phyloP scores from a whole-genome alignment of 2,888 invertebrate genomes.

The Meghimatium bilineatum region DNA sequence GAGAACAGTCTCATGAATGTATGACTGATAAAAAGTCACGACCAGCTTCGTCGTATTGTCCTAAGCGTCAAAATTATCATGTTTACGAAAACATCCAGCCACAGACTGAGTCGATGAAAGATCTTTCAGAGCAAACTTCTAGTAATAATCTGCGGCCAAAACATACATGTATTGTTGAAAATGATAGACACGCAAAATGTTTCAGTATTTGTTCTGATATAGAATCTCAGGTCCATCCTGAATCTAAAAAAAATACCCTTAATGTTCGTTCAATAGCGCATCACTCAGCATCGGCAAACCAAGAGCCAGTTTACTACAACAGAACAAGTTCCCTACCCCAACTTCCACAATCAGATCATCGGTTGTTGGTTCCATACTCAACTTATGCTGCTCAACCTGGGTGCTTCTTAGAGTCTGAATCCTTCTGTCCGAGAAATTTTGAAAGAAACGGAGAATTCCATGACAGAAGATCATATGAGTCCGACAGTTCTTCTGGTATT shows the following conservation, averaged over 20 bases:
- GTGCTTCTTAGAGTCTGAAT: not conserved
- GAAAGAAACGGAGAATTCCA: slow-evolving; percentile 22
- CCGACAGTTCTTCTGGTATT: slow-evolving; percentile 45
- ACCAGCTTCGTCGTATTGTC: not conserved
- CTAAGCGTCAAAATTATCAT: not conserved
- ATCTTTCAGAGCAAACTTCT: not conserved
- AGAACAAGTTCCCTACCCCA: slow-evolving; percentile 20
- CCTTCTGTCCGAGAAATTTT: slow-evolving; percentile 26
- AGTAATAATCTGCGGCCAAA: not conserved
- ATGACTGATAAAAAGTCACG: not conserved
- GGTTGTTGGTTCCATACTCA: not conserved
- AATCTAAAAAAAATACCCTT: not conserved
- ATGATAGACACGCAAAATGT: not conserved
- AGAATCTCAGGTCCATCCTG: too few species aligned
- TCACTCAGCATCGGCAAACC: slow-evolving; percentile 3
- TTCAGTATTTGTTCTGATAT: not conserved
- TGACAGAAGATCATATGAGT: slow-evolving; percentile 38
- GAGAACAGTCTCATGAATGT: not conserved
- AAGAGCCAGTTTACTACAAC: not conserved
- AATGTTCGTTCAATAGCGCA: slow-evolving; percentile 41
- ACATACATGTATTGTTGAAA: not conserved
- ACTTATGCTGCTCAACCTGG: not conserved
- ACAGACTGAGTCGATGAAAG: not conserved
- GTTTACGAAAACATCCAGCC: not conserved
- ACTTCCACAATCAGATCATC: slow-evolving; percentile 7